Percentiles rank a stretch among this genome's conserved stretches.
phyloP scores from a whole-genome alignment of 2,888 invertebrate species.

The Stomorhina lunata region DNA sequence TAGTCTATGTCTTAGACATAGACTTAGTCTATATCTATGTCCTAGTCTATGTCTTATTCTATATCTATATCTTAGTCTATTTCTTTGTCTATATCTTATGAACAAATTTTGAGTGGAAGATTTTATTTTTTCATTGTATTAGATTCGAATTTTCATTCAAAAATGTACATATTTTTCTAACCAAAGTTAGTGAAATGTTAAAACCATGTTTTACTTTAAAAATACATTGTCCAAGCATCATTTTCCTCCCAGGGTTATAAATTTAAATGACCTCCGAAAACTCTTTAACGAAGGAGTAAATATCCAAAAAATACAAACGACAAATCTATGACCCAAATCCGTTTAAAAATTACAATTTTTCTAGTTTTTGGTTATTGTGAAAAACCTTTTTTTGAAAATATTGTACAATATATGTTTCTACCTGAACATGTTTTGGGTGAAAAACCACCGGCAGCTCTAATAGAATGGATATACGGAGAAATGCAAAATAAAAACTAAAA shows the following conservation, averaged over 20 bases:
- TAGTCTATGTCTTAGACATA: no score
- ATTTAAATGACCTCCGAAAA: slow-evolving; percentile 18
- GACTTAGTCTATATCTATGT: no score
- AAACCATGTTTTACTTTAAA: slow-evolving; percentile 5
- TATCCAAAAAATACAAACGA: background rate
- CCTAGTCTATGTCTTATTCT: no score
- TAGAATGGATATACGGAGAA: background rate
- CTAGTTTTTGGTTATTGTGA: background rate
- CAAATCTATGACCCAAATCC: slow-evolving; percentile 2
- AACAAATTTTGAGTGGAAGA: no score
- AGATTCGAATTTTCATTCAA: no score
- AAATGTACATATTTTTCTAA: no score
- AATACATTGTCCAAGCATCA: background rate
- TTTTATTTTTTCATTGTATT: no score
- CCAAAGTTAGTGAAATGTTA: background rate
- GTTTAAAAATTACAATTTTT: slow-evolving; percentile 2
- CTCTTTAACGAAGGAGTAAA: background rate
- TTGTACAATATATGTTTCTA: slow-evolving; percentile 16
- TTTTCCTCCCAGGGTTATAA: background rate
- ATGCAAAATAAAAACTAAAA: background rate
- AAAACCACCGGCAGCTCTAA: background rate
- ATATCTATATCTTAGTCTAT: no score
- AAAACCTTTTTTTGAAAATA: background rate
- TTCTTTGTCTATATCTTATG: no score
- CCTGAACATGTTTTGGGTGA: slow-evolving; percentile 16